A percentile compares a stretch with the other conserved stretches of the same genome.
Evolutionary conservation across 2,888 invertebrate species (phyloP).

Genomic region (Sesamia inferens): DNA sequence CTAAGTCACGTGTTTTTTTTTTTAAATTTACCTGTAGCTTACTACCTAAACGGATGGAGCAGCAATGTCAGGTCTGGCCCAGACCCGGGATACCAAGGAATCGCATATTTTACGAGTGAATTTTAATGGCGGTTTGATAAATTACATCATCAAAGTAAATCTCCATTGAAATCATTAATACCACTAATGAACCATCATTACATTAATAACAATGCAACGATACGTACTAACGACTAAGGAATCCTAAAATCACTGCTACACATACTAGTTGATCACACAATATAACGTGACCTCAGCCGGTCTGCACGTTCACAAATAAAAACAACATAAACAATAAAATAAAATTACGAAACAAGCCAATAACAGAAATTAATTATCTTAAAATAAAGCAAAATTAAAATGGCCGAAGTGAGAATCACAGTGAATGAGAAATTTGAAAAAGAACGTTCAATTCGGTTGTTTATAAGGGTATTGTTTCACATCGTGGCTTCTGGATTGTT

Average conservation of each 20-base stretch:
- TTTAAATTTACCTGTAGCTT: too few species aligned
- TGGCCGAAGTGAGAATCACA: constrained; percentile 62
- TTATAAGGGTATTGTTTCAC: constrained; percentile 48
- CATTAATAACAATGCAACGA: constrained; percentile 7
- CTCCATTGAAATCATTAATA: not conserved
- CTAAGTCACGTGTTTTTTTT: too few species aligned
- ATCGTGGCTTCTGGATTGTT: constrained; percentile 28
- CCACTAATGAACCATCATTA: not conserved
- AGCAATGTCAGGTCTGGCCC: not conserved
- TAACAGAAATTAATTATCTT: constrained; percentile 4
- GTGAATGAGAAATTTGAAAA: constrained; percentile 30
- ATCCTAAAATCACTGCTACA: constrained; percentile 55
- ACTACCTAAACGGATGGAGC: too few species aligned
- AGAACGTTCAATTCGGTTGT: constrained; percentile 7
- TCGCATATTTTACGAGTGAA: not conserved
- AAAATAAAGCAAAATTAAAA: constrained; percentile 50
- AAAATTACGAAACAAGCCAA: not conserved
- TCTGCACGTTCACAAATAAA: constrained; percentile 38
- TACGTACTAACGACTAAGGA: constrained; percentile 27
- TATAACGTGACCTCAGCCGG: constrained; percentile 38
- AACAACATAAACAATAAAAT: not conserved
- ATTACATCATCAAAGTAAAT: not conserved
- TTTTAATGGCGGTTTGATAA: too few species aligned
- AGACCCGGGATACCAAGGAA: not conserved
- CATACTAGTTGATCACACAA: constrained; percentile 52